Evolutionary conservation across 2,113 vertebrate genomes (phyloP).

Genomic region (Tragelaphus scriptus): DNA sequence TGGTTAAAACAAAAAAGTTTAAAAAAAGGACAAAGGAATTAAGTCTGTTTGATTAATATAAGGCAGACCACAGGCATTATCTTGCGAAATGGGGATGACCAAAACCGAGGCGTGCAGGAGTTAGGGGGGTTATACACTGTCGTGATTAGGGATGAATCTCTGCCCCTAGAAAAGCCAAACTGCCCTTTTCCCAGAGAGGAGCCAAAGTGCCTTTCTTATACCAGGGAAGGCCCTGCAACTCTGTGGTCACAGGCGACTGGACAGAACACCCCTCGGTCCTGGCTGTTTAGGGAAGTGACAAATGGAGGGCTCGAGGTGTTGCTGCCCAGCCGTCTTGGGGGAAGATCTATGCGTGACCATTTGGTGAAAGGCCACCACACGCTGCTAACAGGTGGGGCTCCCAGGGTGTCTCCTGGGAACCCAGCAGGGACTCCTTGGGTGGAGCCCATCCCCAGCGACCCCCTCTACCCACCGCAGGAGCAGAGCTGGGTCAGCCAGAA

Average conservation of each 20-base stretch:
- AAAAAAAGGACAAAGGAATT: neutral
- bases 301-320: neutral
- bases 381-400: neutral
- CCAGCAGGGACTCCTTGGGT: neutral
- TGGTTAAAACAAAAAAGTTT: neutral
- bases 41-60: neutral
- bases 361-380: neutral
- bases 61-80: neutral
- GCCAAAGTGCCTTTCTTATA: neutral
- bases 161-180: neutral
- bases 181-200: neutral
- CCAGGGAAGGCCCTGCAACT: neutral
- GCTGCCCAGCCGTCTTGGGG: too few species aligned
- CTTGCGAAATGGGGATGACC: neutral
- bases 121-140: neutral
- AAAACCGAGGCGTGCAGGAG: neutral
- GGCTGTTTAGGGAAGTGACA: neutral
- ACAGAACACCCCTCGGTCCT: neutral
- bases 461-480: fast-evolving
- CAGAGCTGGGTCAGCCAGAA: neutral
- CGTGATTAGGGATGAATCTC: neutral
- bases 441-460: neutral
- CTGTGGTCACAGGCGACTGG: neutral
- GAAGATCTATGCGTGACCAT: neutral
- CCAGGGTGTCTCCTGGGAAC: neutral